phyloP scores from a whole-genome alignment of 2,888 invertebrate species.

The Erebia epiphron region DNA sequence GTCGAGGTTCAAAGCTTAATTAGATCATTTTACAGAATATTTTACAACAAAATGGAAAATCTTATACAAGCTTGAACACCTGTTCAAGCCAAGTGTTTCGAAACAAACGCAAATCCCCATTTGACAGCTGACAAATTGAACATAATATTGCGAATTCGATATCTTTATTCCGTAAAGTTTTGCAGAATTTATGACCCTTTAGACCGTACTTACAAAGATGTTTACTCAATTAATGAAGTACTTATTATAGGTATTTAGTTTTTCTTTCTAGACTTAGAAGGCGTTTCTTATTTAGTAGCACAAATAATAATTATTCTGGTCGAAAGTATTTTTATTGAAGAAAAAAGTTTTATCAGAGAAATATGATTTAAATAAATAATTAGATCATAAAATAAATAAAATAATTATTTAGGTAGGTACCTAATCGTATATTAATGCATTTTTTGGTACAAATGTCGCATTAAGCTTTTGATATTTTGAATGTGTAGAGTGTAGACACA shows the following conservation, averaged over 20 bases:
- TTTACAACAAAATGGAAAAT: conserved; percentile 30
- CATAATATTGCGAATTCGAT: conserved; percentile 44
- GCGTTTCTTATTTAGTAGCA: too few relatives aligned
- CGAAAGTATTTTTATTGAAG: too few relatives aligned
- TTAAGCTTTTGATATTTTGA: background rate
- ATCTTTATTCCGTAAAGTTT: conserved; percentile 42
- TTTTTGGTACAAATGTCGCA: background rate
- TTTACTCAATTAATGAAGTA: background rate
- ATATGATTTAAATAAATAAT: too few relatives aligned
- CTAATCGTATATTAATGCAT: background rate
- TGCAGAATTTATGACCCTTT: conserved; percentile 41
- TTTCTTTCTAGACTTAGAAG: too few relatives aligned
- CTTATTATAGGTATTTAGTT: too few relatives aligned
- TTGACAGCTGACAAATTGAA: conserved; percentile 50
- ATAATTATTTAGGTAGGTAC: too few relatives aligned
- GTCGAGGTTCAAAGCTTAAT: background rate
- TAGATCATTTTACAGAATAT: conserved; percentile 6
- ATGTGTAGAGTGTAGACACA: background rate
- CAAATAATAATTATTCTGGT: too few relatives aligned
- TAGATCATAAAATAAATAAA: too few relatives aligned
- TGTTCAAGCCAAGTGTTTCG: conserved; percentile 30
- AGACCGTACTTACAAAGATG: too few relatives aligned
- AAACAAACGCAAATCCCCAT: conserved; percentile 44
- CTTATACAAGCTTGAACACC: conserved; percentile 25
- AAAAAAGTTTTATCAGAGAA: too few relatives aligned